Evolutionary conservation across 2,888 invertebrate species (phyloP).

Genomic region (Resseliella maxima): DNA sequence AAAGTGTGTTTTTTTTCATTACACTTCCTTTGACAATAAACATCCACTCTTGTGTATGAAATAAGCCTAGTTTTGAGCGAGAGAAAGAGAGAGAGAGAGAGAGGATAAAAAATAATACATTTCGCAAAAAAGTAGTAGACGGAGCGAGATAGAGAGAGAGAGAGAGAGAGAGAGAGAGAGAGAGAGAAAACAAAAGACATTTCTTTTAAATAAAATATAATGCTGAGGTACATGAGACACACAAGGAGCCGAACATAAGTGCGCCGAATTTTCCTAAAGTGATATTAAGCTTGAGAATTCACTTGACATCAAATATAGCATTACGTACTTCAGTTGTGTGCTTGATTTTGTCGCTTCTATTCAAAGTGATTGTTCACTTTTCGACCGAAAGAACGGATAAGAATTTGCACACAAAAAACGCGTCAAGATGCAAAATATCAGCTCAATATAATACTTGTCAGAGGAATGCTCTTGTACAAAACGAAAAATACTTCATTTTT

Average conservation of each 20-base stretch:
- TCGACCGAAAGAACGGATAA: background rate
- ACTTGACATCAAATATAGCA: conserved; percentile 50
- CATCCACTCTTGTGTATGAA: background rate
- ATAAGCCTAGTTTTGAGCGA: background rate
- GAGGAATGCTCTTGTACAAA: background rate
- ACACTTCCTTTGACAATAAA: conserved; percentile 51
- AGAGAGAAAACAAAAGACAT: background rate
- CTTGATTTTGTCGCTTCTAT: conserved; percentile 47
- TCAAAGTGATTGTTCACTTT: conserved; percentile 41
- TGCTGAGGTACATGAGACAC: background rate
- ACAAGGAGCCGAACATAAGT: background rate
- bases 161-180: background rate
- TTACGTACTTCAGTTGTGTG: conserved; percentile 13
- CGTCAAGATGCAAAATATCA: background rate
- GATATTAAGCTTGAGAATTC: conserved; percentile 31
- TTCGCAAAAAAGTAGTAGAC: too few species aligned
- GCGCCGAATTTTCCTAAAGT: conserved; percentile 8
- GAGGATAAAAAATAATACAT: background rate
- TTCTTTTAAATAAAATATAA: conserved; percentile 33
- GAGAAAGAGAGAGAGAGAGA: background rate
- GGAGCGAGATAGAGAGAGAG: background rate
- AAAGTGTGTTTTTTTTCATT: conserved; percentile 4
- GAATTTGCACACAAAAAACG: background rate
- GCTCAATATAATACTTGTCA: background rate
- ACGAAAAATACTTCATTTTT: conserved; percentile 1